Percentiles rank a stretch among this genome's conserved stretches.
These are phyloP conservation scores for Mythimna impura DNA, from an alignment of 2,888 invertebrate genomes.

Conservation along the genomic window DNA sequence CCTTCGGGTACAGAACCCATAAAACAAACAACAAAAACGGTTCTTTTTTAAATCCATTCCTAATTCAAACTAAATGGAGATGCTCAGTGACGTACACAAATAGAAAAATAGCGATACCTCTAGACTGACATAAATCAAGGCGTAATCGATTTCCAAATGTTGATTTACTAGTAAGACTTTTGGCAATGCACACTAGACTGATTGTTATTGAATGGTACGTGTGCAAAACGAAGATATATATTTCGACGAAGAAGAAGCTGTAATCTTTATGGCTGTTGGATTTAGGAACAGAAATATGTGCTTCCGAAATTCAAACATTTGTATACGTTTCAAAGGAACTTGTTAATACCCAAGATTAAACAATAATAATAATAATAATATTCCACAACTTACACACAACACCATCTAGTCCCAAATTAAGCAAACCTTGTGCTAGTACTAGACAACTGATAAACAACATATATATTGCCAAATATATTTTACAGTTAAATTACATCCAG, in stretches of 20 bases:
- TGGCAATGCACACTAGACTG: slow-evolving; percentile 25
- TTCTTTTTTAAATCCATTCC: slow-evolving; percentile 2
- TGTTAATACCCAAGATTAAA: too few species aligned
- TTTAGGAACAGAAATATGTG: neutral
- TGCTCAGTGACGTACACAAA: slow-evolving; percentile 16
- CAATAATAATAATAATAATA: too few species aligned
- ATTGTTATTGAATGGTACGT: slow-evolving; percentile 20
- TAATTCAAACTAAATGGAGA: slow-evolving; percentile 14
- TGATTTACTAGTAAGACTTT: slow-evolving; percentile 39
- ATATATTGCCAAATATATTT: too few species aligned
- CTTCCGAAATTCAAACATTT: neutral
- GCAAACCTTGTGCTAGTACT: too few species aligned
- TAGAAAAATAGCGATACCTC: slow-evolving; percentile 6
- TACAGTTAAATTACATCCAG: too few species aligned
- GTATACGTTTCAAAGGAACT: too few species aligned
- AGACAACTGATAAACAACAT: too few species aligned
- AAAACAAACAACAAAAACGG: neutral
- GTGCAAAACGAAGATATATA: slow-evolving; percentile 30
- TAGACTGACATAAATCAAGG: slow-evolving; percentile 34
- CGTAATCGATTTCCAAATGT: slow-evolving; percentile 29
- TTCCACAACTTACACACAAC: too few species aligned
- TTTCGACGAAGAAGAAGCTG: neutral
- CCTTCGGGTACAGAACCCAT: too few species aligned
- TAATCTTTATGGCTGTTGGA: neutral
- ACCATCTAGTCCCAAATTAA: too few species aligned